Percentiles rank a stretch among this genome's conserved stretches.
phyloP scores from a whole-genome alignment of 2,797 vertebrate genomes.

The Botia kubotai region DNA sequence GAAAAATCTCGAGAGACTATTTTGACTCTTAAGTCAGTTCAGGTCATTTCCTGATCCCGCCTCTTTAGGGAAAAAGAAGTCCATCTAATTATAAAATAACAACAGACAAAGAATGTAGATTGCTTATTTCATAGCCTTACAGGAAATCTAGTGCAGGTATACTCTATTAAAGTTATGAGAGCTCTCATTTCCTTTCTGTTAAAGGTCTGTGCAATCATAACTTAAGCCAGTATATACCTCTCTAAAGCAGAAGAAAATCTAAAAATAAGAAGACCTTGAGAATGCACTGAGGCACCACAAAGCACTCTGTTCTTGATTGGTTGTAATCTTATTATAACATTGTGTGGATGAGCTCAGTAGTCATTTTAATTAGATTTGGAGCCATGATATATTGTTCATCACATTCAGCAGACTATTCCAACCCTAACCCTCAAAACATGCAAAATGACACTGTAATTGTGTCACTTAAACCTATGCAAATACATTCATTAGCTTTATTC shows the following conservation, averaged over 20 bases:
- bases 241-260: constrained; percentile 3
- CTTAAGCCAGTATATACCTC: too few relatives aligned
- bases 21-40: too few relatives aligned
- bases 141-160: too few relatives aligned
- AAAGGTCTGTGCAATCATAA: too few relatives aligned
- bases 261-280: not conserved
- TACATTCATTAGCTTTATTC: not conserved
- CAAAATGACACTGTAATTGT: constrained; percentile 11
- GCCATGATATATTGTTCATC: constrained; percentile 26
- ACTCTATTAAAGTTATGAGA: too few relatives aligned
- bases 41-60: too few relatives aligned
- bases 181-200: too few relatives aligned
- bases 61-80: too few relatives aligned
- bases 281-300: constrained; percentile 19
- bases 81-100: too few relatives aligned
- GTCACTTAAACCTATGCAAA: not conserved
- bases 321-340: constrained; percentile 38
- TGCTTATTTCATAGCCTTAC: too few relatives aligned
- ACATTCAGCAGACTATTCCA: constrained; percentile 29
- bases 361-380: constrained; percentile 33
- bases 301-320: constrained; percentile 24
- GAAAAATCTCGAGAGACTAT: too few relatives aligned
- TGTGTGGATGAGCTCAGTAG: constrained; percentile 34
- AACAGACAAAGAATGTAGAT: too few relatives aligned
- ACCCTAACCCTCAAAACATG: constrained; percentile 4